Percentiles rank a stretch among this genome's conserved stretches.
Evolutionary conservation across 2,888 invertebrate species (phyloP).

Genomic region (Apamea crenata): DNA sequence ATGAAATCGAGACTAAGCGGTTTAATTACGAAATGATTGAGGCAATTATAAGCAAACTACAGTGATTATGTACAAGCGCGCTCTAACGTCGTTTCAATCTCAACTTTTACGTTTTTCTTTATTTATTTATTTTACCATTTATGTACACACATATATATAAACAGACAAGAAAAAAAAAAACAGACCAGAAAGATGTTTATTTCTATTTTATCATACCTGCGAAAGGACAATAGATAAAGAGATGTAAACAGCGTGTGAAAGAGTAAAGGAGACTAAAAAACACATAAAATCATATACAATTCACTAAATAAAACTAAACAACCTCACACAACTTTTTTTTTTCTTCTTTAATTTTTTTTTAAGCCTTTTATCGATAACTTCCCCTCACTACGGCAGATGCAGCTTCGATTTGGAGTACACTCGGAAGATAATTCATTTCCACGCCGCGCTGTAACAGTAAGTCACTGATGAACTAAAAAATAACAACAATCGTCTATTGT

Average conservation of each 20-base stretch:
- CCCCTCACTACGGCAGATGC: slow-evolving; percentile 69
- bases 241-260: too few relatives aligned
- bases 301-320: too few relatives aligned
- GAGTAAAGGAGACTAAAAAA: too few relatives aligned
- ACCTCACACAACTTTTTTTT: too few relatives aligned
- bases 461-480: slow-evolving; percentile 65
- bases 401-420: slow-evolving; percentile 54
- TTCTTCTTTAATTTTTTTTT: too few relatives aligned
- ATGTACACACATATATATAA: too few relatives aligned
- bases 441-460: slow-evolving; percentile 65
- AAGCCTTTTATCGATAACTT: slow-evolving; percentile 50
- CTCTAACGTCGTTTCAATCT: neutral
- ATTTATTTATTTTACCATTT: neutral
- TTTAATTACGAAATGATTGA: neutral
- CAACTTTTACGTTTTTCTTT: neutral
- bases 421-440: slow-evolving; percentile 71
- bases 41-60: neutral
- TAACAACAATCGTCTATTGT: slow-evolving; percentile 56
- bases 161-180: too few relatives aligned
- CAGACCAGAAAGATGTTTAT: too few relatives aligned
- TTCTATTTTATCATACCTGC: too few relatives aligned
- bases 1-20: too few relatives aligned
- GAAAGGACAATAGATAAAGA: too few relatives aligned
- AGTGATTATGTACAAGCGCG: neutral
- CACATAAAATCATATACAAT: too few relatives aligned